Conservation (phyloP, 2,888 invertebrate species). For the Arrhopalites spinosus region DNA sequence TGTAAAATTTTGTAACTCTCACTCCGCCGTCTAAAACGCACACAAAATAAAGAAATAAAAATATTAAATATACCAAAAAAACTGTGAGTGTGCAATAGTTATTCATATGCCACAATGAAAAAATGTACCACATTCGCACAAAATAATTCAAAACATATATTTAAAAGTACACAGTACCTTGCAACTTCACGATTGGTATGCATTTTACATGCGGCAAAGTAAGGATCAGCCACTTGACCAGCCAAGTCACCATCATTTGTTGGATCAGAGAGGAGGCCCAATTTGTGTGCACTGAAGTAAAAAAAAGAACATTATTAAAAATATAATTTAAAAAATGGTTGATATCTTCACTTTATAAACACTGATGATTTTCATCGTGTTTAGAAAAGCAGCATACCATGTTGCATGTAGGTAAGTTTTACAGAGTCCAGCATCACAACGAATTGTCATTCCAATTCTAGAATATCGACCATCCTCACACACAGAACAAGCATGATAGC, state of each 20-base stretch:
- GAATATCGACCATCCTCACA: slow-evolving; percentile 87
- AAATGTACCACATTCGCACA: too few species aligned
- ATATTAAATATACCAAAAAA: too few species aligned
- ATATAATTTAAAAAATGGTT: background rate
- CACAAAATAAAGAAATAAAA: background rate
- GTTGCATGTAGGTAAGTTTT: slow-evolving; percentile 97
- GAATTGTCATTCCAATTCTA: slow-evolving; percentile 92
- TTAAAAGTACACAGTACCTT: slow-evolving; percentile 58
- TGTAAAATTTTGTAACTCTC: slow-evolving; percentile 46
- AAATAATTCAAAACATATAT: background rate
- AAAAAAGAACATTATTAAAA: slow-evolving; percentile 15
- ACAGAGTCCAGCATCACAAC: slow-evolving; percentile 98
- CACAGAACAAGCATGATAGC: slow-evolving; percentile 85
- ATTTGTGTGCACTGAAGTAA: slow-evolving; percentile 79
- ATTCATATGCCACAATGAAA: too few species aligned
- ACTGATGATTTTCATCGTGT: background rate
- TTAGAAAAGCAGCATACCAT: slow-evolving; percentile 66
- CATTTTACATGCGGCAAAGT: slow-evolving; percentile 93
- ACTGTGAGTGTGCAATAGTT: too few species aligned
- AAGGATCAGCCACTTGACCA: slow-evolving; percentile 88
- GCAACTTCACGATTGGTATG: slow-evolving; percentile 91
- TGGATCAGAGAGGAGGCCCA: slow-evolving; percentile 83
- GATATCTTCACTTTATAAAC: background rate
- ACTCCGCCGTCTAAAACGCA: slow-evolving; percentile 44
- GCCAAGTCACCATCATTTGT: slow-evolving; percentile 64